phyloP scores from a whole-genome alignment of 2,113 vertebrate species.

The Pterocles gutturalis region DNA sequence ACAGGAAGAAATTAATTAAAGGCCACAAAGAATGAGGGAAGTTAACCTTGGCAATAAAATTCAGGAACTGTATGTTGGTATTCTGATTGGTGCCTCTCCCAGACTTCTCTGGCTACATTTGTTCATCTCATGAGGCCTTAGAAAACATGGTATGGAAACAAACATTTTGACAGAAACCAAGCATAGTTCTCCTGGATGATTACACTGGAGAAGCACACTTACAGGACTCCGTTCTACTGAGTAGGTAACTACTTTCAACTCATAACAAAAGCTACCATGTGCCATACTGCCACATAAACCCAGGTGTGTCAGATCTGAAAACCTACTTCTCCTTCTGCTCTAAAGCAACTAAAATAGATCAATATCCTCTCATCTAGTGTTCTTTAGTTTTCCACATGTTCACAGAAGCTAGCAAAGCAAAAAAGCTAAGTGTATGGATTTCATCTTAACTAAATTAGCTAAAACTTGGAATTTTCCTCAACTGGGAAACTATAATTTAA shows the following conservation, averaged over 20 bases:
- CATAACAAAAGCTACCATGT: fast-evolving
- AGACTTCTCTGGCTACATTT: not conserved
- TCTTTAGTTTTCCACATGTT: not conserved
- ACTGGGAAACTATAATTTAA: not conserved
- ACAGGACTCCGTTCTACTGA: not conserved
- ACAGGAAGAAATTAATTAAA: not conserved
- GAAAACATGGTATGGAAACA: not conserved
- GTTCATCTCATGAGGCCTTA: not conserved
- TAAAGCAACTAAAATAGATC: not conserved
- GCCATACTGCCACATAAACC: not conserved
- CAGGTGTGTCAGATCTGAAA: not conserved
- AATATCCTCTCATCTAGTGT: not conserved
- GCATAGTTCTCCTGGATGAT: not conserved
- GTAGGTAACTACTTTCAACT: not conserved
- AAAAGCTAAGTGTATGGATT: not conserved
- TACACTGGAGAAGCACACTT: not conserved
- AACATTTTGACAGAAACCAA: not conserved
- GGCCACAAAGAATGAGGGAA: not conserved
- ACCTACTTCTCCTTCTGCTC: not conserved
- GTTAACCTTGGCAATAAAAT: not conserved
- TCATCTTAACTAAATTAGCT: not conserved
- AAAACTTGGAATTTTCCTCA: not conserved
- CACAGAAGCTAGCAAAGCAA: not conserved
- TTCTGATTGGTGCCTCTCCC: not conserved
- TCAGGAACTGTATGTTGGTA: fast-evolving